Percentiles rank a stretch among this genome's conserved stretches.
These are phyloP conservation scores for Cyprinodon diabolis DNA, from an alignment of 2,797 vertebrate species.

Conservation along the genomic window DNA sequence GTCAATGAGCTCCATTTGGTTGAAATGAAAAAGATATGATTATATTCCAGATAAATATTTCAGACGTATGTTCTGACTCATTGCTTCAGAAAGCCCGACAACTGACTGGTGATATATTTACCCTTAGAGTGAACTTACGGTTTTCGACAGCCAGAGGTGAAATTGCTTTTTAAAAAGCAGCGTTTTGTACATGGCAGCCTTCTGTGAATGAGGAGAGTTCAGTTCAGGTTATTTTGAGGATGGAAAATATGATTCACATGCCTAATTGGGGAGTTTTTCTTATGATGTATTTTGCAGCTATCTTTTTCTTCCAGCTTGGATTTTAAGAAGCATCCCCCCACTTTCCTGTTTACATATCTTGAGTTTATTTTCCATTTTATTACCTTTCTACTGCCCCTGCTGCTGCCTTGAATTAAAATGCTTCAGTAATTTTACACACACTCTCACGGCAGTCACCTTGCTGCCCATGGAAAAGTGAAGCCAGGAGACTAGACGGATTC, in stretches of 20 bases:
- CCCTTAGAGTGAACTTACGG: conserved; percentile 37
- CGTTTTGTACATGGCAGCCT: conserved; percentile 42
- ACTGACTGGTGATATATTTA: conserved; percentile 20
- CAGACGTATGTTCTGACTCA: background rate
- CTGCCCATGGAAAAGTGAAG: conserved; percentile 34
- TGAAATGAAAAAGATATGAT: background rate
- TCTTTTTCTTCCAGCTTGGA: conserved; percentile 48
- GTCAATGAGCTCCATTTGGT: background rate
- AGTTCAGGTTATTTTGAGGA: conserved; percentile 51
- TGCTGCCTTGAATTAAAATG: conserved; percentile 37
- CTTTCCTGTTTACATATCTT: conserved; percentile 55
- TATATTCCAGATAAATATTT: conserved; percentile 5
- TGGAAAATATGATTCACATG: conserved; percentile 74
- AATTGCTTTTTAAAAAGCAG: conserved; percentile 32
- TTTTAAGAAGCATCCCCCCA: conserved; percentile 32
- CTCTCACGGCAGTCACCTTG: conserved; percentile 33
- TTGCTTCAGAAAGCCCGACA: background rate
- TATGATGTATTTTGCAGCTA: conserved; percentile 53
- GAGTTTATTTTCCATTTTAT: conserved; percentile 57
- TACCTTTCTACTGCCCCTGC: conserved; percentile 29
- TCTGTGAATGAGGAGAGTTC: conserved; percentile 50
- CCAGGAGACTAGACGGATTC: conserved; percentile 49
- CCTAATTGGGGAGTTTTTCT: conserved; percentile 64
- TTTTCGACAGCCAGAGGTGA: conserved; percentile 20
- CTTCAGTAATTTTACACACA: conserved; percentile 41